These are phyloP conservation scores for Cataglyphis livida DNA, from an alignment of 2,888 invertebrate genomes.

Conservation along the genomic window DNA sequence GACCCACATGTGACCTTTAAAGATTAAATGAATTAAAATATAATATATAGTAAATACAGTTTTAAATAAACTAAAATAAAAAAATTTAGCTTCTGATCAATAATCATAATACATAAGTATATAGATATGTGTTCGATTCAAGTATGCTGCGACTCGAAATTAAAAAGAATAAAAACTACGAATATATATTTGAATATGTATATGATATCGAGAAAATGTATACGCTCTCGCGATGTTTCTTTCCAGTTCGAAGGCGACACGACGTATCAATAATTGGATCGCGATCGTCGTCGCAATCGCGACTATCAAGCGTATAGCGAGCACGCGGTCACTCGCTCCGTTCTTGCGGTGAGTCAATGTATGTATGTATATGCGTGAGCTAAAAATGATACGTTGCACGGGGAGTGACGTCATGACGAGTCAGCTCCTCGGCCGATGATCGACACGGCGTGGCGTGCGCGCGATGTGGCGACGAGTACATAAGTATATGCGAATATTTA, in stretches of 20 bases:
- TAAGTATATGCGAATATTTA: conserved; percentile 1
- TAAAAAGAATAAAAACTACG: background rate
- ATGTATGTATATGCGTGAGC: conserved; percentile 76
- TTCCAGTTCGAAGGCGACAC: background rate
- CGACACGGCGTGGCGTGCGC: conserved; percentile 41
- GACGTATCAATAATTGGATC: conserved; percentile 23
- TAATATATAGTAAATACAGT: background rate
- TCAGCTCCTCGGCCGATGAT: conserved; percentile 72
- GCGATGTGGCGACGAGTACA: background rate
- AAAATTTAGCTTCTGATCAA: background rate
- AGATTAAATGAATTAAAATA: background rate
- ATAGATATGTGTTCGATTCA: background rate
- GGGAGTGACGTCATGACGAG: conserved; percentile 78
- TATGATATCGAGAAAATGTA: background rate
- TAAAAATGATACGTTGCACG: conserved; percentile 81
- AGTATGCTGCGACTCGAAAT: background rate
- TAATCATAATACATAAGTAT: background rate
- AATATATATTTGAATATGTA: background rate
- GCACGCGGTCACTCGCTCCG: conserved; percentile 68
- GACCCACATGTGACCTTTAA: too few species aligned
- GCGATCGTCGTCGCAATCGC: conserved; percentile 13
- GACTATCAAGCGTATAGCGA: conserved; percentile 51
- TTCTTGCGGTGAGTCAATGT: conserved; percentile 53
- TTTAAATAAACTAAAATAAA: background rate
- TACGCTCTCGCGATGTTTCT: background rate